Percentiles rank a stretch among this genome's conserved stretches.
Evolutionary conservation across 2,888 invertebrate species (phyloP).

Genomic region (Euspilapteryx auroguttella): DNA sequence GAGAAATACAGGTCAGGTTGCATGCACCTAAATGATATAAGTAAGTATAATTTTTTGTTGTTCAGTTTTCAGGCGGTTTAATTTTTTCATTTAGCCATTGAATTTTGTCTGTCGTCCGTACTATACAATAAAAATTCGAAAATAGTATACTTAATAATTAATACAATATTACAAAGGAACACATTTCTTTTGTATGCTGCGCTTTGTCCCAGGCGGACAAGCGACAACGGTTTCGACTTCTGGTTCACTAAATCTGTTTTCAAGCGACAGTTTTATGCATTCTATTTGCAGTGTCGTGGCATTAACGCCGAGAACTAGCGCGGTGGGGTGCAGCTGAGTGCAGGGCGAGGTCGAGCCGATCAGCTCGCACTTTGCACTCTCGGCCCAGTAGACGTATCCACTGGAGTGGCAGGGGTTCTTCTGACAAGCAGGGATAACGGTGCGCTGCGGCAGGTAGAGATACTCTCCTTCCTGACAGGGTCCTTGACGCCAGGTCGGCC

Average conservation of each 20-base stretch:
- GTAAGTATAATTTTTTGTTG: too few relatives aligned
- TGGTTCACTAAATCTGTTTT: constrained; percentile 19
- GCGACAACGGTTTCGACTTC: background rate
- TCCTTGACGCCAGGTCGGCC: constrained; percentile 65
- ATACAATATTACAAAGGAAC: constrained; percentile 8
- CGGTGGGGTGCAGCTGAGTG: constrained; percentile 17
- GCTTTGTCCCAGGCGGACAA: constrained; percentile 32
- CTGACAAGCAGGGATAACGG: constrained; percentile 61
- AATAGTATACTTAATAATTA: constrained; percentile 3
- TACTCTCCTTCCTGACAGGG: constrained; percentile 62
- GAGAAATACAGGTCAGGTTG: too few relatives aligned
- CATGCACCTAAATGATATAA: too few relatives aligned
- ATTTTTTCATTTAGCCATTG: too few relatives aligned
- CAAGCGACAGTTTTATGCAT: constrained; percentile 42
- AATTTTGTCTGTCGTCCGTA: too few relatives aligned
- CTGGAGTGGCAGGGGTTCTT: constrained; percentile 64
- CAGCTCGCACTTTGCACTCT: constrained; percentile 44
- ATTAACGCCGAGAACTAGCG: constrained; percentile 60
- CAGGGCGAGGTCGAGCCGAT: constrained; percentile 40
- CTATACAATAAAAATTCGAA: too few relatives aligned
- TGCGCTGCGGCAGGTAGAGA: constrained; percentile 48
- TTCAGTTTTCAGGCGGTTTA: too few relatives aligned
- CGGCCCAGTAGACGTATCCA: constrained; percentile 39
- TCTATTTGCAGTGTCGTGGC: constrained; percentile 58
- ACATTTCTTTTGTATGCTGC: constrained; percentile 25